Evolutionary conservation across 2,113 vertebrate species (phyloP).

Genomic region (Odobenus rosmarus): DNA sequence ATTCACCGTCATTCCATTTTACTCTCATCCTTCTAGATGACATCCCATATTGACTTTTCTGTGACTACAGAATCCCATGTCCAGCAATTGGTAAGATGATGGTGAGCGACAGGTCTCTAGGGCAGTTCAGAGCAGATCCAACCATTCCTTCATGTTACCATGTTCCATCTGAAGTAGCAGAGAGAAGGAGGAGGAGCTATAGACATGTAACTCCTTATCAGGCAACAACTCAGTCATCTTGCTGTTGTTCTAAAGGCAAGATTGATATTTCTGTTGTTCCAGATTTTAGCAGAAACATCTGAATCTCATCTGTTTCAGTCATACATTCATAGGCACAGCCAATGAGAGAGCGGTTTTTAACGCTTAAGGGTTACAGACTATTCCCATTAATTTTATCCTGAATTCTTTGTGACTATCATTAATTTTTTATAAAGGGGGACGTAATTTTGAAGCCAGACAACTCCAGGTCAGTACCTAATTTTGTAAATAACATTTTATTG

Average conservation of each 20-base stretch:
- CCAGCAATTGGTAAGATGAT: neutral
- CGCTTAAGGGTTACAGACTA: neutral
- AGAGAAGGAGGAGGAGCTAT: neutral
- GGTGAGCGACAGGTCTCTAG: neutral
- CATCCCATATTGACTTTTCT: neutral
- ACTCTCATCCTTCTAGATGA: neutral
- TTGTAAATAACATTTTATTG: neutral
- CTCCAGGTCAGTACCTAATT: neutral
- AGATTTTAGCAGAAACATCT: neutral
- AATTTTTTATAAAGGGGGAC: neutral
- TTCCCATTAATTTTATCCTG: neutral
- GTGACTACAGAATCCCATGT: neutral
- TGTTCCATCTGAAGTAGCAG: neutral
- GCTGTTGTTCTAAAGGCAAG: neutral
- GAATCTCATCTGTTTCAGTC: neutral
- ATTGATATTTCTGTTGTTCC: neutral
- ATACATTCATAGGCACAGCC: neutral
- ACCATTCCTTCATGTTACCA: neutral
- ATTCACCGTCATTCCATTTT: neutral
- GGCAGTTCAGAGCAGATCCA: neutral
- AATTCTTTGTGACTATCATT: neutral
- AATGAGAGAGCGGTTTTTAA: neutral
- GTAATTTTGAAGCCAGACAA: neutral
- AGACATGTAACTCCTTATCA: neutral
- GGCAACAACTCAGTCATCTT: neutral